A percentile compares a stretch with the other conserved stretches of the same genome.
Evolutionary conservation across 2,888 invertebrate genomes (phyloP).

Genomic region (Magallana nippona): DNA sequence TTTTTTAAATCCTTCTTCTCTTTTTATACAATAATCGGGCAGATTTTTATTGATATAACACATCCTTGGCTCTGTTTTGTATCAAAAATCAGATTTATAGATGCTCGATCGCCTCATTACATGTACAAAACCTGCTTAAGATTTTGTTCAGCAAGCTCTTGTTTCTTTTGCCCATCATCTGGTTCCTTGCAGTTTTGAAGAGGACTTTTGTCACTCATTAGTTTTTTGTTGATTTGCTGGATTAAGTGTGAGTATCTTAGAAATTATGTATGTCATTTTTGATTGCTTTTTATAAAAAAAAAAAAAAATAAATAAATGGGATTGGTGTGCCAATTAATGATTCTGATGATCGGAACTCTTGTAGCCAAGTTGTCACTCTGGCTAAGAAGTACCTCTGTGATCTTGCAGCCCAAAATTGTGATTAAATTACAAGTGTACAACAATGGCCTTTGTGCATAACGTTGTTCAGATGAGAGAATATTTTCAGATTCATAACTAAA

Average conservation of each 20-base stretch:
- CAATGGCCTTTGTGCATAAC: conserved; percentile 26
- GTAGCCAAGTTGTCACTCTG: conserved; percentile 15
- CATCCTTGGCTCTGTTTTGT: conserved; percentile 43
- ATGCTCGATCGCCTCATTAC: conserved; percentile 35
- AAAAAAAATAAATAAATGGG: not conserved
- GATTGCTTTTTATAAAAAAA: not conserved
- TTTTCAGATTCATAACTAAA: conserved; percentile 34
- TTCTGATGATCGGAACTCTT: conserved; percentile 20
- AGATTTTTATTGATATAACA: conserved; percentile 41
- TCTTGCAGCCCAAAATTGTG: not conserved
- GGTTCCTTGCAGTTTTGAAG: not conserved
- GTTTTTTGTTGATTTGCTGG: not conserved
- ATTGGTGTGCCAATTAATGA: not conserved
- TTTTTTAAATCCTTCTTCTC: not conserved
- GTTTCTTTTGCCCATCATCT: not conserved
- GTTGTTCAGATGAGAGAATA: conserved; percentile 29
- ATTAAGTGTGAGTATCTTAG: not conserved
- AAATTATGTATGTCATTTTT: not conserved
- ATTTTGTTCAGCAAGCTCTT: not conserved
- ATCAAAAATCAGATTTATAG: conserved; percentile 45
- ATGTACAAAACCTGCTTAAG: conserved; percentile 28
- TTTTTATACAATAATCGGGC: conserved; percentile 23
- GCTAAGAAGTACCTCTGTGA: not conserved
- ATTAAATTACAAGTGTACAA: conserved; percentile 28
- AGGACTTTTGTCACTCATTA: conserved; percentile 10